Evolutionary conservation across 1,140 invertebrate species (phyloP).

Genomic region (Sitophilus oryzae): DNA sequence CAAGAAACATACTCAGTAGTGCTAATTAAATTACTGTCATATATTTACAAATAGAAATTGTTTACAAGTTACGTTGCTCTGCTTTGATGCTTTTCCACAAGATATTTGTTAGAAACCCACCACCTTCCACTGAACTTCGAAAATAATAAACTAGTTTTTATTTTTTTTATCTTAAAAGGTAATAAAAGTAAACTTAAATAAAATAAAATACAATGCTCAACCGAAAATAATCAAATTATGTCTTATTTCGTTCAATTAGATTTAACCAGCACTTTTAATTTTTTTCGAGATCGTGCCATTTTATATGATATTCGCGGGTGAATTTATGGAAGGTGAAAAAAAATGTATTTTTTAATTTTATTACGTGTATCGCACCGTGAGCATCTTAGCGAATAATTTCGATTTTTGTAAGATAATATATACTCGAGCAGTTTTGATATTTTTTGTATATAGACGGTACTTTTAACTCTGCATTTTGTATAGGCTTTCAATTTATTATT

Average conservation of each 20-base stretch:
- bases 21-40: background rate
- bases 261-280: too few species aligned
- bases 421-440: slow-evolving; percentile 20
- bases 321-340: background rate
- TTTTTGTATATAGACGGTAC: slow-evolving; percentile 19
- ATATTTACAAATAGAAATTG: background rate
- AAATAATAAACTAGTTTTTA: background rate
- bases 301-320: too few species aligned
- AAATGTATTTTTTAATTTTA: background rate
- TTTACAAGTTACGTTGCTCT: background rate
- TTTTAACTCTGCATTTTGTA: slow-evolving; percentile 23
- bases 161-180: too few species aligned
- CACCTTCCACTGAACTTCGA: too few species aligned
- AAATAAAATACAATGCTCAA: background rate
- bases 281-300: background rate
- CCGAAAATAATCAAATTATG: background rate
- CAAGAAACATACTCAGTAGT: background rate
- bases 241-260: background rate
- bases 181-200: background rate
- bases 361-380: background rate
- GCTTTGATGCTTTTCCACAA: background rate
- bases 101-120: background rate
- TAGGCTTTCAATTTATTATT: slow-evolving; percentile 16
- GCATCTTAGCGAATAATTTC: background rate
- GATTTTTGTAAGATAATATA: background rate